Percentiles rank a stretch among this genome's conserved stretches.
phyloP scores from a whole-genome alignment of 2,113 vertebrate genomes.

The Pandion haliaetus region DNA sequence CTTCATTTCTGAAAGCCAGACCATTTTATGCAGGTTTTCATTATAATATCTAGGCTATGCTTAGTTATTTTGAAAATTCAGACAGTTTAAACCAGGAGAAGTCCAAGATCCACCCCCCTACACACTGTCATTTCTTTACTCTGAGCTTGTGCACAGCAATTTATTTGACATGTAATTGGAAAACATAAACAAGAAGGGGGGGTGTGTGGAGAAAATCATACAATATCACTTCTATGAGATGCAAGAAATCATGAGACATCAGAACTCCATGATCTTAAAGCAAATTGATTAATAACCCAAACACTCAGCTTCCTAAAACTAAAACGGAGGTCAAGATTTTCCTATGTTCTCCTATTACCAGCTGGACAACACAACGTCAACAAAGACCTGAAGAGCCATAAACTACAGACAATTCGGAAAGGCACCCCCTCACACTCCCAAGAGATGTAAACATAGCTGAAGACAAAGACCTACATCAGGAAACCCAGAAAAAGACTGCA shows the following conservation, averaged over 20 bases:
- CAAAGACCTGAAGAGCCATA: slow-evolving; percentile 30
- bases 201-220: background rate
- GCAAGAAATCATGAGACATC: background rate
- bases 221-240: background rate
- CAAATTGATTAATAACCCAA: background rate
- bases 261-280: background rate
- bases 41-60: background rate
- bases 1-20: background rate
- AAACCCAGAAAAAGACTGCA: background rate
- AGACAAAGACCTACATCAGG: background rate
- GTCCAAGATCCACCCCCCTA: background rate
- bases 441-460: background rate
- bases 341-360: slow-evolving; percentile 1
- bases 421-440: background rate
- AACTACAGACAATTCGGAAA: background rate
- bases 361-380: slow-evolving; percentile 22
- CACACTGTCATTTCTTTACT: background rate
- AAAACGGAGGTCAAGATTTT: background rate
- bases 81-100: background rate
- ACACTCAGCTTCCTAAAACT: background rate
- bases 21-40: background rate
- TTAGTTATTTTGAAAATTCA: slow-evolving; percentile 23
- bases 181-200: background rate
- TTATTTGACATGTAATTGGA: background rate
- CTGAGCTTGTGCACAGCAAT: background rate